Evolutionary conservation across 1,140 invertebrate species (phyloP), one percentile per base, ranked within the genome.

Genomic region (Drosophila subobscura): DNA sequence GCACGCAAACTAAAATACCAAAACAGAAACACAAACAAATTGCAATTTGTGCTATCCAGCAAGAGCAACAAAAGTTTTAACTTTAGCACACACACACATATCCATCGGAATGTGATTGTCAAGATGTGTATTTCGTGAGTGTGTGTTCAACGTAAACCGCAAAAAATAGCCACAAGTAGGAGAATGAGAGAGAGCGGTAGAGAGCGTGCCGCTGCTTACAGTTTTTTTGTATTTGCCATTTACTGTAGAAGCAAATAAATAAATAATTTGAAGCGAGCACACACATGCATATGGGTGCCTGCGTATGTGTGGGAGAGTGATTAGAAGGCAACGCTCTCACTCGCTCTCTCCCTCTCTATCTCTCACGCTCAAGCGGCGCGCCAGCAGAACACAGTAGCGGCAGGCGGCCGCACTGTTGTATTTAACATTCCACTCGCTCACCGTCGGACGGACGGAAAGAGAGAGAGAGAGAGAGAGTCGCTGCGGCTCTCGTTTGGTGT

Each of bases 261-360:
- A 59, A 59, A 59, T 71, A 46, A 68, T 72, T 57, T 57, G 50
- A 53, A 74, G 71, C 58, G 64, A 40, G 29, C 16, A 20, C 41
- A 46, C 44, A 20, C 27, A 40, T 20, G 44, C 44, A 37, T 42
- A 37, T 58, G 37, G n/a, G 16, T 54, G 49, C 55, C 16, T 46
- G 37, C 41, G 55, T 37, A 10, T 60, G 27, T 59, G n/a, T 59
- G 22, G 59, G 50, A 63, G 50, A 65, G 44, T 40, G 72, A 72
- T 75, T 72, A 75, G 72, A 72, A 63, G 71, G 60, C 33, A 12
- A 37, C 70, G 73, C 68, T 76, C 73, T 72, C 73, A 72, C 55
- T 57, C 68, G 72, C 57, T 52, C 68, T 76, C 73, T 72, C 73
- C 67, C 55, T 57, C 61, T 76, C 57, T 52, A 51, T 40, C 23